Percentiles rank a stretch among this genome's conserved stretches.
Evolutionary conservation across 2,113 vertebrate genomes (phyloP).

Genomic region (Struthio camelus): DNA sequence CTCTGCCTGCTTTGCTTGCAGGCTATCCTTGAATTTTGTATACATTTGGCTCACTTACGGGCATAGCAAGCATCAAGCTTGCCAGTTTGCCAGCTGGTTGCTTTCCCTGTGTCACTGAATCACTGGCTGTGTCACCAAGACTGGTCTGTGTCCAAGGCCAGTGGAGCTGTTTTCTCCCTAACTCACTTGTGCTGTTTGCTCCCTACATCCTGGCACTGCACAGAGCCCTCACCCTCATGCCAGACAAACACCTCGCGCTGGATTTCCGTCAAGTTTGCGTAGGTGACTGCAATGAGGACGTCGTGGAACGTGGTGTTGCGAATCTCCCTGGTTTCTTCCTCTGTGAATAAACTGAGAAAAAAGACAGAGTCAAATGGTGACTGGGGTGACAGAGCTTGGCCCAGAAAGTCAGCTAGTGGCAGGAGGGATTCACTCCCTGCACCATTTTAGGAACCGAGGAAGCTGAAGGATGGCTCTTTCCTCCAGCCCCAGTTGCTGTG

Average conservation of each 20-base stretch:
- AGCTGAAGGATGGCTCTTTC: neutral
- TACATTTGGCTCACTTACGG: neutral
- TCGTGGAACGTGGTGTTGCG: conserved; percentile 77
- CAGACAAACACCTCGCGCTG: conserved; percentile 84
- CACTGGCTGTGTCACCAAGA: fast-evolving
- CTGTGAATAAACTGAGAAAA: conserved; percentile 84
- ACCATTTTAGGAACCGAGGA: neutral
- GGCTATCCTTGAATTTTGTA: neutral
- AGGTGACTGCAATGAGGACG: conserved; percentile 76
- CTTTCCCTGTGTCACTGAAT: neutral
- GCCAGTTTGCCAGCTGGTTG: neutral
- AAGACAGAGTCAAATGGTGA: neutral
- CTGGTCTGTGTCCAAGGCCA: neutral
- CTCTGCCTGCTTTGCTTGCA: fast-evolving
- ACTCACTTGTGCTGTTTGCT: neutral
- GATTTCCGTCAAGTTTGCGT: conserved; percentile 38
- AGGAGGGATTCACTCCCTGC: neutral
- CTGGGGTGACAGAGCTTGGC: neutral
- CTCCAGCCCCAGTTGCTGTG: neutral
- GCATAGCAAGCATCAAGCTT: neutral
- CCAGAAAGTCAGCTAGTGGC: neutral
- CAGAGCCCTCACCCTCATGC: conserved; percentile 76
- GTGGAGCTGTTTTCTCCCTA: neutral
- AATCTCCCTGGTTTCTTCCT: conserved; percentile 78
- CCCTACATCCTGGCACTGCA: neutral